phyloP scores from a whole-genome alignment of 2,113 vertebrate genomes.

The Petrocephalus microphthalmus region DNA sequence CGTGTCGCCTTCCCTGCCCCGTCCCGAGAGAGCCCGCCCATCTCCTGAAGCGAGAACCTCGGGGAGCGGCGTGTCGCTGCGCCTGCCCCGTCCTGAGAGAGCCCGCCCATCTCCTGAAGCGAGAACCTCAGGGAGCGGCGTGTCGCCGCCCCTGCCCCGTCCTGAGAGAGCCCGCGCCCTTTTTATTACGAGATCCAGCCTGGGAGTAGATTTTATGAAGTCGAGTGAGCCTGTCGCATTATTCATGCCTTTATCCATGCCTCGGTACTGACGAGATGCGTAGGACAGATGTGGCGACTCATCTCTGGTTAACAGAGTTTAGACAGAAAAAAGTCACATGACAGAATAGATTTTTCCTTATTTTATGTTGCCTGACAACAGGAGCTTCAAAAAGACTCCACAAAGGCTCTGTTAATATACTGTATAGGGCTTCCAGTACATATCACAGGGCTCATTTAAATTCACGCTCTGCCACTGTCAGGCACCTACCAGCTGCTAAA shows the following conservation, averaged over 20 bases:
- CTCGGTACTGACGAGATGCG: neutral
- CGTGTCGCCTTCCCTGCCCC: neutral
- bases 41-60: neutral
- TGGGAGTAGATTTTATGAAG: neutral
- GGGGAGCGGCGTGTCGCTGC: neutral
- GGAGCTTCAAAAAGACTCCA: neutral
- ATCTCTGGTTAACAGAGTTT: neutral
- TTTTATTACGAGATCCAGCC: neutral
- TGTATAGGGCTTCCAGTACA: neutral
- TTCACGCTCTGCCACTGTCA: neutral
- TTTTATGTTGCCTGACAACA: neutral
- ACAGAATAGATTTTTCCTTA: neutral
- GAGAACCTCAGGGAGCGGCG: neutral
- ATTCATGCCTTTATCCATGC: neutral
- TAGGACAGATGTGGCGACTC: neutral
- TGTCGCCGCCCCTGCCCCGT: neutral
- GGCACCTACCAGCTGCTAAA: neutral
- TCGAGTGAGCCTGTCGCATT: neutral
- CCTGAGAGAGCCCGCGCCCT: neutral
- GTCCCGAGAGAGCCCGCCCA: neutral
- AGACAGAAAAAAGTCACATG: neutral
- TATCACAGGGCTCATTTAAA: constrained; percentile 5
- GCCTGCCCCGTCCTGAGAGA: neutral
- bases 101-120: neutral
- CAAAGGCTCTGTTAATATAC: neutral